Base-by-base conservation (phyloP, 2,797 vertebrate species). In the Poecilia gillii region DNA sequence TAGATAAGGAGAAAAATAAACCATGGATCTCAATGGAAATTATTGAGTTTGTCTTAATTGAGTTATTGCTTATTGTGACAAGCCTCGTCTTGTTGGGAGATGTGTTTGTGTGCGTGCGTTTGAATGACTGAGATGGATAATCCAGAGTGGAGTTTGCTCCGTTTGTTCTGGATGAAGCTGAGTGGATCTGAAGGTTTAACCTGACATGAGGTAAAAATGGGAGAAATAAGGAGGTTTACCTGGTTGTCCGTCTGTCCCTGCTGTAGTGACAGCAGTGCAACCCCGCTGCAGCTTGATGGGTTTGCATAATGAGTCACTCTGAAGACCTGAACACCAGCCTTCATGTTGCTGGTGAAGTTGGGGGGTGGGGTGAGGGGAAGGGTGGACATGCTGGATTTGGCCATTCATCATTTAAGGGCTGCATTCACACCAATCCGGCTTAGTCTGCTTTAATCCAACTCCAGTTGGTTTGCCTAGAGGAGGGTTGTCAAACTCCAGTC, bases 181-280 rank as follows among this genome's bases (percentile, higher is more conserved):
- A 66, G 71, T 85, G 82, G 45, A 81, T 77, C 49, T 72, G 77
- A 76, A 73, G 55, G 46, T 25, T 75, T 84, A 81, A 79, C 70
- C 53, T 51, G 78, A 74, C 73, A 47, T 5, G 0, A 14, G 23
- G 16, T n/a, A 2, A 33, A 72, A 83, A 53, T 39, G 64, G 14
- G 73, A 57, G n/a, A 78, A 79, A 84, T 20, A 46, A 74, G 83
- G 73, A 28, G 43, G 66, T 79, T 45, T 79, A 79, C 71, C 78
- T 46, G 66, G 81, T 84, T 78, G 79, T 39, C 84, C 78, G 73
- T 51, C 31, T 46, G 43, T 75, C n/a, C 39, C 81, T 85, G 89
- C 76, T 59, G 31, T 72, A 71, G 53, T 83, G 55, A 41, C 76
- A 39, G 28, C n/a, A n/a, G 9, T 71, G 6, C 11, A 2, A 45